Percentiles rank a stretch among this genome's conserved stretches.
Evolutionary conservation across 1,140 invertebrate species (phyloP).

Genomic region (Cataglyphis hispanica): DNA sequence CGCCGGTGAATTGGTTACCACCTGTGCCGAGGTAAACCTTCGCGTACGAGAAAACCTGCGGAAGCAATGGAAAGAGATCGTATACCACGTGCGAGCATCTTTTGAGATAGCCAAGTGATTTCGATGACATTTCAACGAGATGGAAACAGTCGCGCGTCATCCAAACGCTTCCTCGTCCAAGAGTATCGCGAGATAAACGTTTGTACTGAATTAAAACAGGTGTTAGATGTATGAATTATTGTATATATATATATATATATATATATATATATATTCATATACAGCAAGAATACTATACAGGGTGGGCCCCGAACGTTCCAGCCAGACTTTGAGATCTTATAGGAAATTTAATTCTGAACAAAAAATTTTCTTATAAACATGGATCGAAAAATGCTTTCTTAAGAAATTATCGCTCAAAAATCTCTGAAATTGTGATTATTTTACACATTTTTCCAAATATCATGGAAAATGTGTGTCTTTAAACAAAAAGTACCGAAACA

Average conservation of each 20-base stretch:
- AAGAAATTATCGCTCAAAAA: no score
- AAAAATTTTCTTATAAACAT: no score
- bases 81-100: not conserved
- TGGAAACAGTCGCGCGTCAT: constrained; percentile 41
- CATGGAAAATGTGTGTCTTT: no score
- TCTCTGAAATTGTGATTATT: no score
- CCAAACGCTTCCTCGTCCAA: constrained; percentile 1
- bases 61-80: constrained; percentile 1
- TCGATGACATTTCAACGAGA: constrained; percentile 7
- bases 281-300: no score
- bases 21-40: constrained; percentile 91
- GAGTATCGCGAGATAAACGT: not conserved
- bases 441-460: no score
- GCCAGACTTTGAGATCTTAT: no score
- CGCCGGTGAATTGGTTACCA: constrained; percentile 89
- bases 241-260: not conserved
- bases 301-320: no score
- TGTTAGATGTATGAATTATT: not conserved
- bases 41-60: constrained; percentile 90
- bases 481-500: no score
- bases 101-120: constrained; percentile 1
- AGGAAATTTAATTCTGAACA: no score
- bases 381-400: no score
- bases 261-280: no score
- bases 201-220: constrained; percentile 14